Evolutionary conservation across 1,140 invertebrate species (phyloP).

Genomic region (Anthonomus grandis): DNA sequence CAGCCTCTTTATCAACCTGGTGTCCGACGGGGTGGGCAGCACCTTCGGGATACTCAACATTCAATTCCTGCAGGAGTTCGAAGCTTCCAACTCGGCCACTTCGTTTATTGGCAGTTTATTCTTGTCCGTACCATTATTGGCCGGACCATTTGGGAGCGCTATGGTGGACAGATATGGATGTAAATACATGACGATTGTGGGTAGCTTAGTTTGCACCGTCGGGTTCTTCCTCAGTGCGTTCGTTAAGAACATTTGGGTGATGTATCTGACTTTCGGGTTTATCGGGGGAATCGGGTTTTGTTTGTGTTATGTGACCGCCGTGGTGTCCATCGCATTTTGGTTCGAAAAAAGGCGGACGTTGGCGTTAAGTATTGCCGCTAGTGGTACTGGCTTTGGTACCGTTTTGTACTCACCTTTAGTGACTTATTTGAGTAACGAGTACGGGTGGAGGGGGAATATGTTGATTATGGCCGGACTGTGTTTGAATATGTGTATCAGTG

Average conservation of each 20-base stretch:
- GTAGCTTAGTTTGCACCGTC: conserved; percentile 69
- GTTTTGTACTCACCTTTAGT: conserved; percentile 83
- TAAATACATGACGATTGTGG: conserved; percentile 76
- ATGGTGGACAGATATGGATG: conserved; percentile 89
- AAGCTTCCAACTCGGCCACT: conserved; percentile 75
- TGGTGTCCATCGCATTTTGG: conserved; percentile 92
- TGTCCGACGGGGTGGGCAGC: conserved; percentile 90
- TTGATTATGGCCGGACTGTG: conserved; percentile 58
- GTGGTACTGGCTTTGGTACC: conserved; percentile 81
- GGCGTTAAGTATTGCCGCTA: conserved; percentile 88
- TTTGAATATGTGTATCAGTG: conserved; percentile 85
- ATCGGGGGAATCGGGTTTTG: conserved; percentile 83
- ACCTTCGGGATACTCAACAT: conserved; percentile 89
- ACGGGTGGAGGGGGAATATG: conserved; percentile 84
- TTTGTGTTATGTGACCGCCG: conserved; percentile 85
- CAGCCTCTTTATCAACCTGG: conserved; percentile 81
- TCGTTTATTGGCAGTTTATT: conserved; percentile 86
- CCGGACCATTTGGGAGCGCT: conserved; percentile 78
- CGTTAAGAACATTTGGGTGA: conserved; percentile 66
- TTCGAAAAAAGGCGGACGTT: conserved; percentile 90
- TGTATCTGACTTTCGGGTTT: conserved; percentile 84
- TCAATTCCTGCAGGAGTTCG: conserved; percentile 81
- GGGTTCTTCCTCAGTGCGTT: conserved; percentile 78
- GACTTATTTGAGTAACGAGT: conserved; percentile 68
- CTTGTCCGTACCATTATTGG: conserved; percentile 81